Percentiles rank a stretch among this genome's conserved stretches.
Conservation (phyloP, 2,888 invertebrate genomes). For the Tiphia femorata region DNA sequence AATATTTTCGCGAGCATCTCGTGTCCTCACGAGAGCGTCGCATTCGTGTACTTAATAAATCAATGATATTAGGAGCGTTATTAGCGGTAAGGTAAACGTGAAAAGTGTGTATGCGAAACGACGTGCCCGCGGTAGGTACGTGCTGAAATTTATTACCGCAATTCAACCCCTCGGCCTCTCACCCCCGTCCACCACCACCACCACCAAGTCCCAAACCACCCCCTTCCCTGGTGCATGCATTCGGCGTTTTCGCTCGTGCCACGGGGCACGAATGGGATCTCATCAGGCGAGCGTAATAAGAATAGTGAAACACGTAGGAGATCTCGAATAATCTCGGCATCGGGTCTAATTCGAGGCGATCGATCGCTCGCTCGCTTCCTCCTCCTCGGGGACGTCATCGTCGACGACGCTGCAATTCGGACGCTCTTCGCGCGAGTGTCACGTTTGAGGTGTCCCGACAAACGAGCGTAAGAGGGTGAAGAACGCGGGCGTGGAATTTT, state of each 20-base stretch:
- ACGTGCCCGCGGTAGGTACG: slow-evolving; percentile 24
- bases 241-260: slow-evolving; percentile 11
- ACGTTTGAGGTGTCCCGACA: too few relatives aligned
- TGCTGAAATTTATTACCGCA: slow-evolving; percentile 45
- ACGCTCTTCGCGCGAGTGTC: background rate
- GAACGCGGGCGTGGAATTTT: too few relatives aligned
- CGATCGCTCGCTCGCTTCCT: too few relatives aligned
- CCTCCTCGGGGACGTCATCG: too few relatives aligned
- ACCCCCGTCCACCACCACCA: too few relatives aligned
- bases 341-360: too few relatives aligned
- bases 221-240: slow-evolving; percentile 20
- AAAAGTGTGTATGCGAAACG: slow-evolving; percentile 18
- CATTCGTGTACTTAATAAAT: slow-evolving; percentile 39
- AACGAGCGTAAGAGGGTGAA: too few relatives aligned
- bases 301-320: slow-evolving; percentile 27
- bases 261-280: slow-evolving; percentile 39
- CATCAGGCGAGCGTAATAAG: slow-evolving; percentile 46
- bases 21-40: slow-evolving; percentile 16
- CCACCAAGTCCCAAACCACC: too few relatives aligned
- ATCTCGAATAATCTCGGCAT: too few relatives aligned
- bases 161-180: too few relatives aligned
- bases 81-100: slow-evolving; percentile 28
- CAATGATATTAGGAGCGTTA: slow-evolving; percentile 33
- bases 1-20: too few relatives aligned
- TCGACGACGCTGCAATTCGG: background rate